Percentiles rank a stretch among this genome's conserved stretches.
Evolutionary conservation across 2,888 invertebrate species (phyloP).

Genomic region (Chrysodeixis includens): DNA sequence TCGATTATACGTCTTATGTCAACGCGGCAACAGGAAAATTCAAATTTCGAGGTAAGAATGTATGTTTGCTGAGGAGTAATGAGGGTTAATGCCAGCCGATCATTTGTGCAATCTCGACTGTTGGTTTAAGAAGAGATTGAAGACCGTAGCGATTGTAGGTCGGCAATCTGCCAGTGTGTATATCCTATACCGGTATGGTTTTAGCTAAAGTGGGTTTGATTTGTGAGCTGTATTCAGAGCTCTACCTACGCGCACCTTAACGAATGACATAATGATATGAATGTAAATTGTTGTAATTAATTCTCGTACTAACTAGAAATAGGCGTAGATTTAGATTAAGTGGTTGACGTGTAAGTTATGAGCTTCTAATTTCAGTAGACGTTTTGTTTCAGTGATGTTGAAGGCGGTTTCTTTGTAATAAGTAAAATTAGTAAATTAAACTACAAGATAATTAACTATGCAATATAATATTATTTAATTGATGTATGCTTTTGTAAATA

Average conservation of each 20-base stretch:
- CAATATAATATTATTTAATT: no score
- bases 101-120: conserved; percentile 85
- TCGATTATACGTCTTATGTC: conserved; percentile 57
- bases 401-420: background rate
- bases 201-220: conserved; percentile 77
- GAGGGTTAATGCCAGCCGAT: conserved; percentile 83
- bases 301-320: conserved; percentile 58
- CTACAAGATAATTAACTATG: background rate
- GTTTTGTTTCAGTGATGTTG: conserved; percentile 33
- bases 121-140: conserved; percentile 84
- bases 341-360: conserved; percentile 47
- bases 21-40: conserved; percentile 51
- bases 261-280: conserved; percentile 73
- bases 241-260: conserved; percentile 72
- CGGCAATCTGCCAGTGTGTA: conserved; percentile 72
- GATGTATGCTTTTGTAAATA: background rate
- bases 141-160: conserved; percentile 76
- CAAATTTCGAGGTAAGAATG: conserved; percentile 52
- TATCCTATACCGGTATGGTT: conserved; percentile 65
- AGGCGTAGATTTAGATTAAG: conserved; percentile 57
- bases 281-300: conserved; percentile 72
- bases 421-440: no score
- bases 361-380: conserved; percentile 38
- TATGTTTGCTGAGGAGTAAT: conserved; percentile 74
- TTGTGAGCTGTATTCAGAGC: conserved; percentile 69